A percentile compares a stretch with the other conserved stretches of the same genome.
These are phyloP conservation scores for Cephus cinctus DNA, from an alignment of 1,140 invertebrate species.

Conservation along the genomic window DNA sequence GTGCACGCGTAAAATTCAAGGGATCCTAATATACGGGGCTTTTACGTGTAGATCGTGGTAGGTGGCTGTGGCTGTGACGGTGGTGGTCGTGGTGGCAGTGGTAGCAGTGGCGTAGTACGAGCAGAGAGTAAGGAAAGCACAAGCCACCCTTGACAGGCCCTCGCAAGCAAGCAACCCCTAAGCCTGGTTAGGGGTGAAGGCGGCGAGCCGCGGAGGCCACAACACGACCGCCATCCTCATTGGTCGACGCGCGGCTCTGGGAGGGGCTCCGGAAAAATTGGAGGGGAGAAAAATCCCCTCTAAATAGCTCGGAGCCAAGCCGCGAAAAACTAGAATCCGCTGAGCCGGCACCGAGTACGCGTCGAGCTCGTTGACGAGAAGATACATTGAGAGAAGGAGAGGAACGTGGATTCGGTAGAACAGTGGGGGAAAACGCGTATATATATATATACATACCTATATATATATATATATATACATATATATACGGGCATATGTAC, in stretches of 20 bases:
- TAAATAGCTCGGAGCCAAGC: slow-evolving; percentile 51
- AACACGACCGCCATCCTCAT: slow-evolving; percentile 56
- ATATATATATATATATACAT: background rate
- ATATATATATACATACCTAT: background rate
- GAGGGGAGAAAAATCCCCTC: slow-evolving; percentile 53
- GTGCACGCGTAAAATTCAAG: too few relatives aligned
- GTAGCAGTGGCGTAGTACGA: too few relatives aligned
- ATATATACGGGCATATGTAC: background rate
- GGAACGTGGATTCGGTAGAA: background rate
- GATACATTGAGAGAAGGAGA: background rate
- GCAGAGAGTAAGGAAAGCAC: slow-evolving; percentile 21
- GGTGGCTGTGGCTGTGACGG: background rate
- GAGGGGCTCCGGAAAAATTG: slow-evolving; percentile 55
- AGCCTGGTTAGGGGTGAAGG: slow-evolving; percentile 49
- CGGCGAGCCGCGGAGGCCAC: slow-evolving; percentile 56
- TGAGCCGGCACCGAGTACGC: slow-evolving; percentile 50
- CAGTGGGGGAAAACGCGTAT: background rate
- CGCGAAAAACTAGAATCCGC: slow-evolving; percentile 56
- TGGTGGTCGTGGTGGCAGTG: background rate
- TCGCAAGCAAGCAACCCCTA: slow-evolving; percentile 33
- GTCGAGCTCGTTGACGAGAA: slow-evolving; percentile 24
- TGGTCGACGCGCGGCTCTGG: slow-evolving; percentile 51
- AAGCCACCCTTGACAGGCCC: slow-evolving; percentile 32
- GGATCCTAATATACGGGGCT: too few relatives aligned
- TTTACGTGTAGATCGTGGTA: background rate